Percentiles rank a stretch among this genome's conserved stretches.
These are phyloP conservation scores for Gallinago jamesoni DNA, from an alignment of 2,113 vertebrate species.

Conservation along the genomic window DNA sequence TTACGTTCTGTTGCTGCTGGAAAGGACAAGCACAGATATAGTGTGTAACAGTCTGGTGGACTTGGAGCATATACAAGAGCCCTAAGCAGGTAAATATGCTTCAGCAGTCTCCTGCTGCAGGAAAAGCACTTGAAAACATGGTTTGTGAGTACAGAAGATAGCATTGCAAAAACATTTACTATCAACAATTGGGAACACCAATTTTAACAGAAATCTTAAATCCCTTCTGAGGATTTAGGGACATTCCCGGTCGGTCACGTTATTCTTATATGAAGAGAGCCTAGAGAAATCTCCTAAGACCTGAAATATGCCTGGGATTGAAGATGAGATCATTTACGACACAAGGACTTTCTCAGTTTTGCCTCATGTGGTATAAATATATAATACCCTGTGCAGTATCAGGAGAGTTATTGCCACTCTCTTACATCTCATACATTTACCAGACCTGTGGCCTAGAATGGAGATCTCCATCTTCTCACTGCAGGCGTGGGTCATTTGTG, in stretches of 20 bases:
- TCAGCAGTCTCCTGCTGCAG: background rate
- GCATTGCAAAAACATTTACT: background rate
- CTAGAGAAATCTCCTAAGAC: background rate
- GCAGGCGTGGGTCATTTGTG: background rate
- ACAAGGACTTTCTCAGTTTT: background rate
- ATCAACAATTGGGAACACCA: background rate
- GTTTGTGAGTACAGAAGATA: background rate
- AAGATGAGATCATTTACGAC: background rate
- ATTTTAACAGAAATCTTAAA: background rate
- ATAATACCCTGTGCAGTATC: background rate
- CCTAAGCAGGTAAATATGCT: background rate
- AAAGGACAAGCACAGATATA: background rate
- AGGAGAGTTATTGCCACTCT: background rate
- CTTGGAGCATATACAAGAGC: background rate
- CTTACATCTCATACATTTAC: background rate
- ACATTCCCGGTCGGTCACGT: background rate
- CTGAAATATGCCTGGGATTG: background rate
- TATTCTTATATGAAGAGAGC: background rate
- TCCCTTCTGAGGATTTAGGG: background rate
- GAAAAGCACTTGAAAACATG: background rate
- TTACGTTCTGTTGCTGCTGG: background rate
- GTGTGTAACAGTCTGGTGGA: background rate
- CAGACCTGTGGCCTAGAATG: background rate
- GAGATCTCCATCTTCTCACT: background rate
- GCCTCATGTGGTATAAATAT: accelerated